Evolutionary conservation across 92 coral and sea anemone species (phyloP), one percentile per base, ranked within the genome.

Genomic region (Porites divaricata): DNA sequence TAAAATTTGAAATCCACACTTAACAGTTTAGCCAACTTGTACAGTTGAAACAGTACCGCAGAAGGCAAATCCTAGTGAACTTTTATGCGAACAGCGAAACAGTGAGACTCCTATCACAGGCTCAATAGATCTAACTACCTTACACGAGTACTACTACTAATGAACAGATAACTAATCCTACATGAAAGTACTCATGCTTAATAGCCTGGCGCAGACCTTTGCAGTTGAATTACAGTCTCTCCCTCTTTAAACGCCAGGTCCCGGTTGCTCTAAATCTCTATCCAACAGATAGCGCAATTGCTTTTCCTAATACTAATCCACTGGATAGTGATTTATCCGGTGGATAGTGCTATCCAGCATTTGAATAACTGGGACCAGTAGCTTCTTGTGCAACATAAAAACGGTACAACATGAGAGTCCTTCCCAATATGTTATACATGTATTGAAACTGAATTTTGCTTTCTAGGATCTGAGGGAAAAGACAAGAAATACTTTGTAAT

Each of bases 401-500:
- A 9, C 51, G 45, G 45, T 17, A 48, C 9, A 1, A 12, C 72
- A 12, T 26, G 0, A 11, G 8, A 68, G 72, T 54, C 0, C 4
- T 54, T 54, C 16, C 4, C 59, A 1, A 11, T 54, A 15, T 54
- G 9, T 54, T 54, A 9, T 54, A 11, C 59, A 54, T 54, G 59
- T 11, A 54, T 54, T 54, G 0, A 11, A 2, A 54, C 3, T 9
- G 59, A 54, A 15, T 54, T 54, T 54, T 78, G 58, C n/a, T 61
- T 61, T 65, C n/a, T 50, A 94, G 98, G 98, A 67, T 79, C 93
- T 17, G 88, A 76, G 63, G 91, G 95, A 21, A 93, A 87, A 81
- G 94, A 94, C 61, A 70, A 90, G 83, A 92, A 92, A 64, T 87
- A 75, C 75, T 94, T 92, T 85, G 86, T 95, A 54, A 70, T 82